These are phyloP conservation scores for Yponomeuta malinellus DNA, from an alignment of 2,888 invertebrate genomes.

Conservation along the genomic window DNA sequence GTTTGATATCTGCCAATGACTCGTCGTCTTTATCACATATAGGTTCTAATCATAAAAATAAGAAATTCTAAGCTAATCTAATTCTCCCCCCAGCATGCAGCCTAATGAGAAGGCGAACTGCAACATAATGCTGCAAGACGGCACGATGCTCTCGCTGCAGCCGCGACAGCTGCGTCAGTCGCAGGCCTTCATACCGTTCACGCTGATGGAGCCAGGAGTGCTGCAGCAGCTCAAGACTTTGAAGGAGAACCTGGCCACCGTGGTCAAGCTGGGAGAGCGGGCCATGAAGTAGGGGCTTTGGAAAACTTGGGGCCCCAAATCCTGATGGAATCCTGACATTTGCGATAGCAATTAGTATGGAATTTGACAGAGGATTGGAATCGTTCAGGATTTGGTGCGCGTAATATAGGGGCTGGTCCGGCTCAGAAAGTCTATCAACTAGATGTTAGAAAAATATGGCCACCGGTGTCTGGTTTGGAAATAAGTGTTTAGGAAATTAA, in stretches of 20 bases:
- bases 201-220: constrained; percentile 46
- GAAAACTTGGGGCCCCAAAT: neutral
- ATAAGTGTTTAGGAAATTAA: too few species aligned
- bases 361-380: too few species aligned
- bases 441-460: too few species aligned
- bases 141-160: constrained; percentile 77
- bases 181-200: constrained; percentile 60
- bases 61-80: too few species aligned
- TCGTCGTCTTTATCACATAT: too few species aligned
- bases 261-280: constrained; percentile 53
- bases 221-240: constrained; percentile 65
- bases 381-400: too few species aligned
- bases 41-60: too few species aligned
- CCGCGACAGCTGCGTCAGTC: constrained; percentile 69
- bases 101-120: constrained; percentile 77
- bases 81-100: constrained; percentile 43
- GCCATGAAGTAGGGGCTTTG: constrained; percentile 26
- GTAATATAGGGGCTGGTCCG: neutral
- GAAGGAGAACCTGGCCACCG: constrained; percentile 65
- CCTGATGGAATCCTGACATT: too few species aligned
- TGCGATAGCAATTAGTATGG: too few species aligned
- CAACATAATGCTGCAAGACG: constrained; percentile 79
- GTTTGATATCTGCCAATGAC: too few species aligned
- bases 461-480: too few species aligned
- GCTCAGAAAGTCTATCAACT: neutral